Base-by-base conservation (phyloP, 2,888 invertebrate genomes). In the Leptinotarsa juncta region DNA sequence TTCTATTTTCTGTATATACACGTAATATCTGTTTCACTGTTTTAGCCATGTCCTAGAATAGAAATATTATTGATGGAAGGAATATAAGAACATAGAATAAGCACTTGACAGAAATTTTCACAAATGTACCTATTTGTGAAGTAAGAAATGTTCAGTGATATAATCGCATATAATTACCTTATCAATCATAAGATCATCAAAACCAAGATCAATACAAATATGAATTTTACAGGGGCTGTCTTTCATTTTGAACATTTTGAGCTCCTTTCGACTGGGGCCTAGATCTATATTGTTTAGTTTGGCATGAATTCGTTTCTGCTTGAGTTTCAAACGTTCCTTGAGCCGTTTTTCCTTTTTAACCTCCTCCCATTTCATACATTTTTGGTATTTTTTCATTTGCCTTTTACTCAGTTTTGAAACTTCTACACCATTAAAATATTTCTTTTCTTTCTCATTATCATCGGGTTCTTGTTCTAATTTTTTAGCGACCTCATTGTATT, bases 1-100 rank as follows among this genome's bases (percentile, higher is more conserved):
- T 90, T 82, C 98, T 90, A 86, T 99, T 98, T 73, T 95, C 91
- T 12, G 97, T 95, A 85, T 99, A 98, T 83, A 97, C 95, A 71
- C 96, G 91, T 79, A 96, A 90, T 80, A 98, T 91, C 89, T 98
- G 98, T 87, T 97, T 97, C 14, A 95, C 93, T 80, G 96, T 93
- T 89, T 97, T 97, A 74, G 92, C 93, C 83, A 97, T 91, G 86
- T 97, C 97, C 89, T 91, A 26, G 15, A 72, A 83, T 48, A 84
- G 16, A 49, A n/a, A 60, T 12, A 67, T 68, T 57, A 32, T 60
- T 18, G 42, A 49, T n/a, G n/a, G 23, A 20, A 53, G 53, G 48
- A 0, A 20, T 12, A 57, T 20, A 12, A 20, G 18, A 57, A 20
- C 3, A 42, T 42, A 42, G 42, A 42, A 42, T 42, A 42, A 42